phyloP scores from a whole-genome alignment of 2,113 vertebrate genomes.

The Gallinago undulata region DNA sequence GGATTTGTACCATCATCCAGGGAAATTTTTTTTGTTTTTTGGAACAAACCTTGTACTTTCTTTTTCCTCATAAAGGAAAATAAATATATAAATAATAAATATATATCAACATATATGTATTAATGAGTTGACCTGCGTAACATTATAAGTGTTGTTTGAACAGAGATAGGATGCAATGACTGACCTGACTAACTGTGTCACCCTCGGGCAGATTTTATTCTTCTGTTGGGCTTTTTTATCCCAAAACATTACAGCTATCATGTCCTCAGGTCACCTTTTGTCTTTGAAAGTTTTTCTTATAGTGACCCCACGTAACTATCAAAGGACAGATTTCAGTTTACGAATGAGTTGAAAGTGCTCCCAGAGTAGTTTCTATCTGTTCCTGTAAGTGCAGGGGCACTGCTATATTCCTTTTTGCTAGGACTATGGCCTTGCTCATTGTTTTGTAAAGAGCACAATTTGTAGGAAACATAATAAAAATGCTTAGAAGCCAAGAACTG shows the following conservation, averaged over 20 bases:
- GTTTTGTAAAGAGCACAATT: not conserved
- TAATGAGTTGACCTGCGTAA: not conserved
- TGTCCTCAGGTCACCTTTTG: not conserved
- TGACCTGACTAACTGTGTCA: not conserved
- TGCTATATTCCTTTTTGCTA: not conserved
- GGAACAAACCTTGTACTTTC: not conserved
- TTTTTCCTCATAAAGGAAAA: not conserved
- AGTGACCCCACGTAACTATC: not conserved
- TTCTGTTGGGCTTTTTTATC: not conserved
- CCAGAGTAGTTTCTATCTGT: not conserved
- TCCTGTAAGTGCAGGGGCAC: not conserved
- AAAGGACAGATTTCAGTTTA: not conserved
- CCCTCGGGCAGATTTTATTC: not conserved
- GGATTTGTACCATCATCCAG: not conserved
- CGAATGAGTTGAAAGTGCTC: not conserved
- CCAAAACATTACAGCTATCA: not conserved
- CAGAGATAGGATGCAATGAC: not conserved
- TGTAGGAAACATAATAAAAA: not conserved
- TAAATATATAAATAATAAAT: not conserved
- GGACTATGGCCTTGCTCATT: not conserved
- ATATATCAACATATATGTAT: accelerated
- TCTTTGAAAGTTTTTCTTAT: not conserved
- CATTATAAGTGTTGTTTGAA: not conserved
- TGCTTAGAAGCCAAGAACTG: not conserved
- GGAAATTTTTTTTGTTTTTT: not conserved